Conservation (phyloP, 2,113 vertebrate genomes). For the Nanger granti region DNA sequence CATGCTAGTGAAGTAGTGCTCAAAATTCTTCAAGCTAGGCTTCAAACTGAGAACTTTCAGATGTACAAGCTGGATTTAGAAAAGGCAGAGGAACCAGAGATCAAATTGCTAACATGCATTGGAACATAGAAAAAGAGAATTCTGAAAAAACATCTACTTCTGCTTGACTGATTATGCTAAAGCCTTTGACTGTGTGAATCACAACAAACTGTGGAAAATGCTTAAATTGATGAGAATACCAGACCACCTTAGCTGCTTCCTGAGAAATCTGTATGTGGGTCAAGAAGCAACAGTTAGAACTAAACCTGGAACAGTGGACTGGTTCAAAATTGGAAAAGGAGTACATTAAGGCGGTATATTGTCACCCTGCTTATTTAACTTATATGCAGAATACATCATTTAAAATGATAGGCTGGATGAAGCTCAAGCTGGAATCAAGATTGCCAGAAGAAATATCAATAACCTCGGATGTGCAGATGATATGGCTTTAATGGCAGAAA, state of each 20-base stretch:
- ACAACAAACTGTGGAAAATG: background rate
- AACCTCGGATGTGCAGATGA: background rate
- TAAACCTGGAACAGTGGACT: rapidly evolving
- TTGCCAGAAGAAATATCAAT: background rate
- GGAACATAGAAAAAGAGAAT: background rate
- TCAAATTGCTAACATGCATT: background rate
- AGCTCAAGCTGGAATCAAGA: background rate
- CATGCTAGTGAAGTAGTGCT: background rate
- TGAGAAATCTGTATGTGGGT: background rate
- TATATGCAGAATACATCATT: background rate
- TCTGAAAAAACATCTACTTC: background rate
- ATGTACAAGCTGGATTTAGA: background rate
- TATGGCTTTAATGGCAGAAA: background rate
- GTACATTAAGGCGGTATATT: background rate
- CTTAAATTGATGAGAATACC: background rate
- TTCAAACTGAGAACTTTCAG: background rate
- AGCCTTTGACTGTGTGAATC: background rate
- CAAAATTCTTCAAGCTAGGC: background rate
- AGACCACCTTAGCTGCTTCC: background rate
- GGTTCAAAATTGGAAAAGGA: background rate
- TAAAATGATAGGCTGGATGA: background rate
- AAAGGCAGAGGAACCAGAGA: background rate
- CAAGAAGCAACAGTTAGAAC: background rate
- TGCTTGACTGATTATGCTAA: background rate
- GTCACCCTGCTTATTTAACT: background rate